phyloP scores from a whole-genome alignment of 2,797 vertebrate genomes.

The Mycteria americana region DNA sequence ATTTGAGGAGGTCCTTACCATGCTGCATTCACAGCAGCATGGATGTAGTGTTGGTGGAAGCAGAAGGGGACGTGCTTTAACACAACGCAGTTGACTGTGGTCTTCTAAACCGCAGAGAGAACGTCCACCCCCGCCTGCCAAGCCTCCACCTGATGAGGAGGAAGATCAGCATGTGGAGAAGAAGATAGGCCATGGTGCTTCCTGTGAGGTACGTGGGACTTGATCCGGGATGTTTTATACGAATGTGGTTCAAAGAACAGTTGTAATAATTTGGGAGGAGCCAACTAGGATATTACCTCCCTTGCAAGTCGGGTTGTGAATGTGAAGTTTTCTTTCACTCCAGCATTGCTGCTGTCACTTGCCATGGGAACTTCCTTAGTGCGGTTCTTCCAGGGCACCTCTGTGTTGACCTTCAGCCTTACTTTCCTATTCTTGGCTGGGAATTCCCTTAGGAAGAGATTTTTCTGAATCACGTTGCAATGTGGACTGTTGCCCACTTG shows the following conservation, averaged over 20 bases:
- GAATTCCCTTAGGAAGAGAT: conserved; percentile 37
- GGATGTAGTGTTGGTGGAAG: not conserved
- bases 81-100: not conserved
- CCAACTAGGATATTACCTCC: not conserved
- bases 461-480: not conserved
- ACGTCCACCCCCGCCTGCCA: conserved; percentile 80
- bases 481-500: conserved; percentile 5
- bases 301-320: not conserved
- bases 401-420: conserved; percentile 25
- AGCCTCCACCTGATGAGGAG: conserved; percentile 84
- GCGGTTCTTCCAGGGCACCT: conserved; percentile 20
- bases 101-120: conserved; percentile 80
- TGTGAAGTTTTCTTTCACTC: not conserved
- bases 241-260: not conserved
- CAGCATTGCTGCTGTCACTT: not conserved
- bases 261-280: not conserved
- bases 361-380: conserved; percentile 59
- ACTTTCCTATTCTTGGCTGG: conserved; percentile 44
- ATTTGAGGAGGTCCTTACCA: not conserved
- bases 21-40: not conserved
- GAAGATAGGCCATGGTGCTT: conserved; percentile 55
- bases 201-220: conserved; percentile 67
- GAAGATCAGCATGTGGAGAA: conserved; percentile 78
- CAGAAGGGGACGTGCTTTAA: not conserved
- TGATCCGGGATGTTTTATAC: not conserved